Evolutionary conservation across 2,113 vertebrate genomes (phyloP).

Genomic region (Pseudorasbora parva): DNA sequence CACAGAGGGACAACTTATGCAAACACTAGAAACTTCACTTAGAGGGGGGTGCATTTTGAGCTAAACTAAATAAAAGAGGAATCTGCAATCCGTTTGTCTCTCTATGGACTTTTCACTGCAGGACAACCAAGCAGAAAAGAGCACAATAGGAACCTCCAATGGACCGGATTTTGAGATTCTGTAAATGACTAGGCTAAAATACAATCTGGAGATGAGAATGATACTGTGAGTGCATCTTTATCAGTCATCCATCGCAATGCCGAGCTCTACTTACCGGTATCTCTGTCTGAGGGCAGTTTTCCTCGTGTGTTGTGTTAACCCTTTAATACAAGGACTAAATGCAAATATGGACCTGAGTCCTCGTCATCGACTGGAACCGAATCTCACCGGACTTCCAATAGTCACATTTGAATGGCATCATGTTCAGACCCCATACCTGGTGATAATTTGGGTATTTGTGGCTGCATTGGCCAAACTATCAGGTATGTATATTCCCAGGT

Average conservation of each 20-base stretch:
- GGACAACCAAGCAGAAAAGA: background rate
- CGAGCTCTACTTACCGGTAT: background rate
- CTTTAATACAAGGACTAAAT: background rate
- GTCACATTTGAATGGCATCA: constrained; percentile 87
- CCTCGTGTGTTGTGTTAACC: constrained; percentile 45
- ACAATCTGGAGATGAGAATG: background rate
- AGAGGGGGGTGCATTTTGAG: background rate
- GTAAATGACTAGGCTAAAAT: background rate
- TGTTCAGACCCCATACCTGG: constrained; percentile 82
- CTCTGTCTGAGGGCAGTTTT: constrained; percentile 54
- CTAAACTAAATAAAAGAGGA: background rate
- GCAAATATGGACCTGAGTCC: background rate
- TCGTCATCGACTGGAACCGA: background rate
- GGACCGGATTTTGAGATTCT: background rate
- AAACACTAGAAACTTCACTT: background rate
- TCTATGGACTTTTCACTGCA: background rate
- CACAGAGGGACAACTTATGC: background rate
- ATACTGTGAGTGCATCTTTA: background rate
- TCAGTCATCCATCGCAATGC: constrained; percentile 52
- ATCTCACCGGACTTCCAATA: constrained; percentile 72
- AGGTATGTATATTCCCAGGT: constrained; percentile 73
- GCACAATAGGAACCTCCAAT: background rate
- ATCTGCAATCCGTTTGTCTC: background rate
- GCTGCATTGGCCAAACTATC: constrained; percentile 84
- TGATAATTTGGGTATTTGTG: constrained; percentile 87